Base-by-base conservation (phyloP, 2,797 vertebrate genomes). In the Bradypodion ventrale region DNA sequence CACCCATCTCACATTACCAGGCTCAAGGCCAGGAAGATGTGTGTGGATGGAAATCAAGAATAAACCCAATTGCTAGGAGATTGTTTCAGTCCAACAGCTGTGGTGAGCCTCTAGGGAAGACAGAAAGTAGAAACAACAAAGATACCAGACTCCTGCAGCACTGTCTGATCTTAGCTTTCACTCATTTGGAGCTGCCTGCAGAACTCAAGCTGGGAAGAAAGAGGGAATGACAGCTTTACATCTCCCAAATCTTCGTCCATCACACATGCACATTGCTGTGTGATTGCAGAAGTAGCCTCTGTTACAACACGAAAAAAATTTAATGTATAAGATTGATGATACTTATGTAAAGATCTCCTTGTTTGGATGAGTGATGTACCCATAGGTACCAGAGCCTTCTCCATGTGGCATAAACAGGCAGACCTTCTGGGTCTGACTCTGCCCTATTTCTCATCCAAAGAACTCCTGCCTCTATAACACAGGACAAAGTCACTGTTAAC, bases 21-120 rank as follows among this genome's bases (percentile, higher is more conserved):
- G 72, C 27, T 0, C 40, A 52, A 65, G 1, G 27, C 23, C 8
- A 32, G 65, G 52, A 80, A 80, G 65, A 25, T 0, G 15, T 10
- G 16, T n/a, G 27, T 12, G 4, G 80, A 32, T 1, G 16, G 52
- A 16, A 73, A 16, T 35, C 32, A 66, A 40, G 7, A 73, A 42
- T 27, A 32, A 79, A 65, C 49, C 15, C 56, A 70, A 83, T 65
- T 46, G 25, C 32, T 2, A 21, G 16, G 13, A 79, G 62, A 40
- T 0, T 3, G n/a, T 0, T 0, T n/a, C n/a, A n/a, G 75, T 2
- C 40, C 32, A 1, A 60, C 0, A 78, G 76, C 68, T 4, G 12
- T 25, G 13, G 60, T 1, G 1, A 49, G 4, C 46, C 32, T 37
- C 70, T 44, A 13, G 23, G 2, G 72, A 69, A 23, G 2, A 27